Evolutionary conservation across 1,140 invertebrate species (phyloP).

Genomic region (Heliothis virescens): DNA sequence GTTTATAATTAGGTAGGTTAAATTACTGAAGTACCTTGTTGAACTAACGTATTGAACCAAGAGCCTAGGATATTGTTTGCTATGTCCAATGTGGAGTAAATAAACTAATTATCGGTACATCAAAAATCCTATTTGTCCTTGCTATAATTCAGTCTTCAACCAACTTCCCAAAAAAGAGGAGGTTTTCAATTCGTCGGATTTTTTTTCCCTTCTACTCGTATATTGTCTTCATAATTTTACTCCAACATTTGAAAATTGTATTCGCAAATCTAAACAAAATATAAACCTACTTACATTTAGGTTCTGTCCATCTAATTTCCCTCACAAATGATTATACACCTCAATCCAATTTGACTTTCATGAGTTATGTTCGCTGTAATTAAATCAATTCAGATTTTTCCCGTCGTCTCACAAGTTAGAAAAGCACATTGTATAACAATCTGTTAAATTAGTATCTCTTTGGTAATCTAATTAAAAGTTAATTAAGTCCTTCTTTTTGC

Average conservation of each 20-base stretch:
- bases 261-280: background rate
- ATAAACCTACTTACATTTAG: background rate
- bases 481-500: slow-evolving; percentile 29
- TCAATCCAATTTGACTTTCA: slow-evolving; percentile 41
- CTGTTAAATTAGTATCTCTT: slow-evolving; percentile 44
- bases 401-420: slow-evolving; percentile 2
- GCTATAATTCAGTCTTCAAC: too few relatives aligned
- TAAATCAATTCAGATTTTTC: slow-evolving; percentile 33
- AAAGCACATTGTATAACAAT: slow-evolving; percentile 41
- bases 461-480: slow-evolving; percentile 32
- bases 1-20: too few relatives aligned
- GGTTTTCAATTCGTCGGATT: too few relatives aligned
- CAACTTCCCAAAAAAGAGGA: background rate
- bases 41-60: too few relatives aligned
- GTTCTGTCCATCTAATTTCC: slow-evolving; percentile 13
- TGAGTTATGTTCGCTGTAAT: slow-evolving; percentile 37
- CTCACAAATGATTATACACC: slow-evolving; percentile 37
- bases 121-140: too few relatives aligned
- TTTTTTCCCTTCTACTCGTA: background rate
- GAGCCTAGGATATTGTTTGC: too few relatives aligned
- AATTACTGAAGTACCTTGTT: too few relatives aligned
- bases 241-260: background rate
- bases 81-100: background rate
- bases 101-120: background rate
- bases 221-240: background rate